Evolutionary conservation across 2,113 vertebrate species (phyloP).

Genomic region (Hippoglossus stenolepis): DNA sequence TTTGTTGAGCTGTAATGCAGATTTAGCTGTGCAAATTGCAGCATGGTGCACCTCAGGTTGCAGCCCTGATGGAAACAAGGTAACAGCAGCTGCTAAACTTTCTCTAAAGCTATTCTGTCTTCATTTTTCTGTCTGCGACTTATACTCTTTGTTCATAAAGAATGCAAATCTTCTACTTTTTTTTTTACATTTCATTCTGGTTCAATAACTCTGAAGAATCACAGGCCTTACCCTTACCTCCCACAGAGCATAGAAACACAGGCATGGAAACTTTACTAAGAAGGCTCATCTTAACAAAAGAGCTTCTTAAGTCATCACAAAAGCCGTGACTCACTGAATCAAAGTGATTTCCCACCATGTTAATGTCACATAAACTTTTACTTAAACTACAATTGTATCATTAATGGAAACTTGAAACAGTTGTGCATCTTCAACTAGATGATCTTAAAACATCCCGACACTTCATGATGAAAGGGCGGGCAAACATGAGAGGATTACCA

Average conservation of each 20-base stretch:
- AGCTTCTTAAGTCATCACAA: constrained; percentile 50
- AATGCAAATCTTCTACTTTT: not conserved
- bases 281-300: constrained; percentile 50
- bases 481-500: not conserved
- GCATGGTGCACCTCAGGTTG: no score
- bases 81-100: not conserved
- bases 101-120: not conserved
- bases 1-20: no score
- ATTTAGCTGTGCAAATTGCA: not conserved
- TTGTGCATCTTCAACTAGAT: constrained; percentile 19
- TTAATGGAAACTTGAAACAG: constrained; percentile 51
- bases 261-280: constrained; percentile 54
- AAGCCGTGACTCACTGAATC: constrained; percentile 52
- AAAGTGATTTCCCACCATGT: constrained; percentile 65
- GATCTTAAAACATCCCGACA: constrained; percentile 30
- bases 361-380: constrained; percentile 60
- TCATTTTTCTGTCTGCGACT: constrained; percentile 3
- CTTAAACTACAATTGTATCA: constrained; percentile 30
- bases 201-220: constrained; percentile 28
- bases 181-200: constrained; percentile 22
- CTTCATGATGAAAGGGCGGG: not conserved
- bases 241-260: constrained; percentile 32
- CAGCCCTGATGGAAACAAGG: no score
- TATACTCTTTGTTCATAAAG: no score
- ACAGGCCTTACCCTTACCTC: constrained; percentile 38